These are phyloP conservation scores for Ornithorhynchus anatinus DNA, from an alignment of 2,113 vertebrate species.

Conservation along the genomic window DNA sequence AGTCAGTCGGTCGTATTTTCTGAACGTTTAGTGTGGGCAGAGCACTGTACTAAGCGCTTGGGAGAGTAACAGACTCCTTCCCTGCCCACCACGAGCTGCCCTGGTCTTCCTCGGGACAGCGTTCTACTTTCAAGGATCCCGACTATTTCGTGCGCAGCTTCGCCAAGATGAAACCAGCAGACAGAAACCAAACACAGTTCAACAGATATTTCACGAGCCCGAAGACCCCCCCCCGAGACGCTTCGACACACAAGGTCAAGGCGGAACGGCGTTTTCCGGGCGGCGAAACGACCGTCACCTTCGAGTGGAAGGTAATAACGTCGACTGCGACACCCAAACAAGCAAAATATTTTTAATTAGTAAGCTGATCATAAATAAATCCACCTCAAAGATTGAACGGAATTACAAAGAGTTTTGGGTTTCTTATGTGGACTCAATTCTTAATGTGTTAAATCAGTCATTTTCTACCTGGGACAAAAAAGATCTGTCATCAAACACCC, in stretches of 20 bases:
- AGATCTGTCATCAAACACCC: constrained; percentile 63
- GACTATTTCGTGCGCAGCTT: too few species aligned
- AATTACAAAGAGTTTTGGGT: constrained; percentile 82
- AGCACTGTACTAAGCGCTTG: too few species aligned
- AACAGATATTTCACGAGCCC: background rate
- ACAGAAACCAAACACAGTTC: constrained; percentile 10
- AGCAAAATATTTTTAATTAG: constrained; percentile 90
- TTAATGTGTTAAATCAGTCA: constrained; percentile 63
- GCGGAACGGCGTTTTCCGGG: background rate
- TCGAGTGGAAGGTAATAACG: constrained; percentile 51
- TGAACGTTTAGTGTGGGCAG: too few species aligned
- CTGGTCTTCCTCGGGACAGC: too few species aligned
- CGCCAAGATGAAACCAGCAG: too few species aligned
- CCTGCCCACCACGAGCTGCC: too few species aligned
- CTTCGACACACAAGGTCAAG: background rate
- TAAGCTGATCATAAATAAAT: constrained; percentile 97
- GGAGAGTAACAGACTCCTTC: too few species aligned
- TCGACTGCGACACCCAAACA: constrained; percentile 47
- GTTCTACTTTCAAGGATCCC: too few species aligned
- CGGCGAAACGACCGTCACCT: background rate
- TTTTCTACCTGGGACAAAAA: constrained; percentile 66
- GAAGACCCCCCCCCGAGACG: background rate
- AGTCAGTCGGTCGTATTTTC: too few species aligned
- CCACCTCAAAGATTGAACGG: constrained; percentile 90
- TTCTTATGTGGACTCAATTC: constrained; percentile 61